phyloP scores from a whole-genome alignment of 2,113 vertebrate genomes.

The Alces alces region DNA sequence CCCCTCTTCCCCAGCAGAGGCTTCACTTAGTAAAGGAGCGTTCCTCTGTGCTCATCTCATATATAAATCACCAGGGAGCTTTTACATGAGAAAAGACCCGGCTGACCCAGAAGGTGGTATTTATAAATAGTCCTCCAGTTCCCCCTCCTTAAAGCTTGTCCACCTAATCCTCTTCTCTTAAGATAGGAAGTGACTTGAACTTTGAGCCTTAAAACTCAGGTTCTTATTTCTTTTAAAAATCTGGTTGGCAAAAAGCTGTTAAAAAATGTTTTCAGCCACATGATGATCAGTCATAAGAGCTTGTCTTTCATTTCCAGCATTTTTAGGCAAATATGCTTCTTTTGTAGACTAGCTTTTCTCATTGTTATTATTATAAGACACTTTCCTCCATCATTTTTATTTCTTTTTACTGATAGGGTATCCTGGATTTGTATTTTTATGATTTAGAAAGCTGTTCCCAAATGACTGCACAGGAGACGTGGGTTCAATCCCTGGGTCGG shows the following conservation, averaged over 20 bases:
- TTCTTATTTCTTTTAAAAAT: conserved; percentile 37
- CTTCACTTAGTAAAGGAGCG: neutral
- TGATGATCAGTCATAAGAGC: neutral
- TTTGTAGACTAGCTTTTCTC: neutral
- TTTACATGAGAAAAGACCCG: conserved; percentile 75
- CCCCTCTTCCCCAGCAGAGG: neutral
- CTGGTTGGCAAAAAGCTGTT: neutral
- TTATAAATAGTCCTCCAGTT: conserved; percentile 77
- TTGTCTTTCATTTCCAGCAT: neutral
- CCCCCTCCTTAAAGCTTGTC: conserved; percentile 64
- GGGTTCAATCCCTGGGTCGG: neutral
- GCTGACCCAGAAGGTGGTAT: conserved; percentile 73
- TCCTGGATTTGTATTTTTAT: neutral
- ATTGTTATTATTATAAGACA: neutral
- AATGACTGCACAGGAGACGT: neutral
- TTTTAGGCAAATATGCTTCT: neutral
- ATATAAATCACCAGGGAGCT: conserved; percentile 68
- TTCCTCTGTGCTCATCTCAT: neutral
- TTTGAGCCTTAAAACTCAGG: conserved; percentile 69
- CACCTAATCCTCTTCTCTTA: conserved; percentile 74
- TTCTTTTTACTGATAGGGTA: neutral
- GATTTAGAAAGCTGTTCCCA: neutral
- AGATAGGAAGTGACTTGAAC: conserved; percentile 73
- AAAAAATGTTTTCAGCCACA: neutral
- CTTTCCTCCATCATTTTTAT: neutral